These are phyloP conservation scores for Leucoraja ocellata DNA, from an alignment of 2,797 vertebrate species.

Conservation along the genomic window DNA sequence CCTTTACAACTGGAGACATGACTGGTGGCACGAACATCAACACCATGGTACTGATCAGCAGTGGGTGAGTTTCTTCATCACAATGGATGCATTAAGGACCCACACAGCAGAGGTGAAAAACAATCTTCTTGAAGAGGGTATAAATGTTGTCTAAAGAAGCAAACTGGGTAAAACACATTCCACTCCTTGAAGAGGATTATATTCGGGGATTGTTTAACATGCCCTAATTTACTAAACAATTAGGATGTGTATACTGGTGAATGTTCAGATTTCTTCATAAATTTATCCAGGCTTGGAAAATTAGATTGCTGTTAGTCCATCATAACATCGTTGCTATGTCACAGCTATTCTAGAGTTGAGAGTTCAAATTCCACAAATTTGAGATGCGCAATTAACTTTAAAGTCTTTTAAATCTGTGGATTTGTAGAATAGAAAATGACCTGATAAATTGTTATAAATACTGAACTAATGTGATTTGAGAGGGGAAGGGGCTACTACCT, in stretches of 20 bases:
- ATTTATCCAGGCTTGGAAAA: neutral
- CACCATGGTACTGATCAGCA: neutral
- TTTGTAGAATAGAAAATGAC: too few relatives aligned
- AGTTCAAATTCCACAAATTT: neutral
- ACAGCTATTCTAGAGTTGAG: neutral
- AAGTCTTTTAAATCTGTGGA: too few relatives aligned
- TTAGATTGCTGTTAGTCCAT: neutral
- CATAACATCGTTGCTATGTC: neutral
- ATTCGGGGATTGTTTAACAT: too few relatives aligned
- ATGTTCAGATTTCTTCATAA: neutral
- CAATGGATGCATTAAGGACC: neutral
- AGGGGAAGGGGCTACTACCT: too few relatives aligned
- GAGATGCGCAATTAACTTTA: neutral
- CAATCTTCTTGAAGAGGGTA: neutral
- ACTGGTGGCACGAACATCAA: neutral
- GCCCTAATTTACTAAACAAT: too few relatives aligned
- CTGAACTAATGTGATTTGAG: too few relatives aligned
- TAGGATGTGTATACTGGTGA: neutral
- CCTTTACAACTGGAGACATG: neutral
- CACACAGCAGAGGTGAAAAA: neutral
- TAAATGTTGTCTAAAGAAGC: neutral
- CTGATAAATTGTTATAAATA: too few relatives aligned
- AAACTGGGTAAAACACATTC: neutral
- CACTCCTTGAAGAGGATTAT: neutral
- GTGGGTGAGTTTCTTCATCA: neutral